phyloP scores from a whole-genome alignment of 2,113 vertebrate species.

The Chloropsis cyanopogon region DNA sequence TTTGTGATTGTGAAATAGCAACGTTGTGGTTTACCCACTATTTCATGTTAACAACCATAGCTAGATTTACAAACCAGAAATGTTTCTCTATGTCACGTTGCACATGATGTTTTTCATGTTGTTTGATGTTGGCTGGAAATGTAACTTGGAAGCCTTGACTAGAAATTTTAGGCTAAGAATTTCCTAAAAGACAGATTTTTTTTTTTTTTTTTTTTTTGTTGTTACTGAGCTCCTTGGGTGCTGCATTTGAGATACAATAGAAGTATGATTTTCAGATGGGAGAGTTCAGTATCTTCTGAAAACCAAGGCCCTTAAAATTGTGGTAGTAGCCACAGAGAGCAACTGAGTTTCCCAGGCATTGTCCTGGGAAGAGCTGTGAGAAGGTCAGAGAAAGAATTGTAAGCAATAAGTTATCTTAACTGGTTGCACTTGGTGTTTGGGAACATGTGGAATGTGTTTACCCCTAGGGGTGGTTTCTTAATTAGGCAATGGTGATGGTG shows the following conservation, averaged over 20 bases:
- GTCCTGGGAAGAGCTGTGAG: no score
- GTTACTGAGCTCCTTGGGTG: background rate
- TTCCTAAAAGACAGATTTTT: background rate
- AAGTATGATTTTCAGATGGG: background rate
- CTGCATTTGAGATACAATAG: background rate
- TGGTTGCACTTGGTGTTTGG: no score
- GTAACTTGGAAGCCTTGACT: background rate
- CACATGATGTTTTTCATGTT: background rate
- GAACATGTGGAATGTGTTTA: no score
- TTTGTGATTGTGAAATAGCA: background rate
- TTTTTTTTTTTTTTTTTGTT: background rate
- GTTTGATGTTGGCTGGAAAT: background rate
- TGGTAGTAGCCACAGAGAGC: no score
- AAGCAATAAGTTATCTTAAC: no score
- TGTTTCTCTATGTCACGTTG: background rate
- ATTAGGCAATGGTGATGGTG: no score
- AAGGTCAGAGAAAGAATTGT: no score
- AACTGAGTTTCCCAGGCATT: no score
- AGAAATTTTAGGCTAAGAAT: background rate
- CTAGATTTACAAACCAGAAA: background rate
- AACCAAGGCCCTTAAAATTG: background rate
- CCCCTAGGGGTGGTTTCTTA: no score
- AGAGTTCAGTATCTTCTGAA: background rate
- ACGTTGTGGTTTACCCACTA: background rate
- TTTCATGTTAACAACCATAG: background rate